Percentiles rank a stretch among this genome's conserved stretches.
These are phyloP conservation scores for Bombus pyrosoma DNA, from an alignment of 1,140 invertebrate species.

Conservation along the genomic window DNA sequence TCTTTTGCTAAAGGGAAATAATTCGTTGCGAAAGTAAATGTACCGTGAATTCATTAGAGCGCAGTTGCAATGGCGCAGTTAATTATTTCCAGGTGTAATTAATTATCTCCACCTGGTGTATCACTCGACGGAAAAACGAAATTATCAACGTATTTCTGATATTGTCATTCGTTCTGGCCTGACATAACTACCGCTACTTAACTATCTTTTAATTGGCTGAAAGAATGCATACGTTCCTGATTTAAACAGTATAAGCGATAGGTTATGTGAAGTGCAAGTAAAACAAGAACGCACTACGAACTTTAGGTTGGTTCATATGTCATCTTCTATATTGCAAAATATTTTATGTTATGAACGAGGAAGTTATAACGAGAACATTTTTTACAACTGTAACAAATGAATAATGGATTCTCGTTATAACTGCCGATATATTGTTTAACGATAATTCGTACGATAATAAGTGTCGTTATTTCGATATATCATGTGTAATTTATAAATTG, in stretches of 20 bases:
- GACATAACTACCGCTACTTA: background rate
- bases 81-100: conserved; percentile 53
- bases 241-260: background rate
- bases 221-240: background rate
- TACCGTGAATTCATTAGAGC: conserved; percentile 51
- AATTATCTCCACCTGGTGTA: conserved; percentile 42
- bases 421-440: too few species aligned
- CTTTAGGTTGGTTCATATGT: background rate
- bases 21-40: conserved; percentile 49
- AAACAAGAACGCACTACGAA: background rate
- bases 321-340: background rate
- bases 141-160: conserved; percentile 21
- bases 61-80: conserved; percentile 42
- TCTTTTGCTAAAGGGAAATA: conserved; percentile 18
- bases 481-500: conserved; percentile 10
- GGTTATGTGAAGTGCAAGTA: background rate
- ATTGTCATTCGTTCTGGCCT: background rate
- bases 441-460: conserved; percentile 6
- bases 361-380: background rate
- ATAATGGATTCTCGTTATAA: background rate
- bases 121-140: conserved; percentile 11
- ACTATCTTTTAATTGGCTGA: conserved; percentile 3
- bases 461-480: conserved; percentile 33
- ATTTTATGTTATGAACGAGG: too few species aligned
- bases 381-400: background rate